Base-by-base conservation (phyloP, 2,113 vertebrate species). In the Istiophorus platypterus region DNA sequence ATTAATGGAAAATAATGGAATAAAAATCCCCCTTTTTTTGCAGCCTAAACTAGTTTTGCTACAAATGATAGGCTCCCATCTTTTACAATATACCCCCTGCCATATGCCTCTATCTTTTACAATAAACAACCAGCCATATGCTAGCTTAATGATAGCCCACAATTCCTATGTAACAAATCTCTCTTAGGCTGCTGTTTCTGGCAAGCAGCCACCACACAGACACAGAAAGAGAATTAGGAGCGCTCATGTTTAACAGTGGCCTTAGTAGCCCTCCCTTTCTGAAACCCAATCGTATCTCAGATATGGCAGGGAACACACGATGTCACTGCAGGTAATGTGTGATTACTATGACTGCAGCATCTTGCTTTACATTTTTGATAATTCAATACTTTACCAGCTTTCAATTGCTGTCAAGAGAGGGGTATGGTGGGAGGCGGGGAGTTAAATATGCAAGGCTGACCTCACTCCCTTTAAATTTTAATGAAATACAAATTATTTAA, bases 401-500 rank as follows among this genome's bases (percentile, higher is more conserved):
- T 86, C 79, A 74, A 86, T 90, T 81, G 84, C 37, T 72, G 68
- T 52, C 3, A 34, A 34, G 31, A 34, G 31, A 34, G 31, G 31
- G 31, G 31, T 34, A 27, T 7, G 15, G 51, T 5, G 24, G 3
- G 41, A 24, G 34, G 49, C n/a, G 49, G 31, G 22, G 2, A n/a
- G 67, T 93, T 78, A 81, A 88, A 86, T 84, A 93, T 90, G 75
- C 84, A 91, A 83, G 85, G 58, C 45, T 63, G 68, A 69, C 63
- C 70, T 51, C 45, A 64, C 41, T 70, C 47, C n/a, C 26, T 84
- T 92, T 39, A 90, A 91, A 89, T 14, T 89, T 93, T 88, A 59
- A 93, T 89, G 77, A 81, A 86, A 89, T 87, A 88, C 85, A 91
- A 92, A 94, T 93, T 87, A 93, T 92, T 89, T 84, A 92, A 89